Conservation (phyloP, 2,888 invertebrate species). For the Thysanoteuthis rhombus region DNA sequence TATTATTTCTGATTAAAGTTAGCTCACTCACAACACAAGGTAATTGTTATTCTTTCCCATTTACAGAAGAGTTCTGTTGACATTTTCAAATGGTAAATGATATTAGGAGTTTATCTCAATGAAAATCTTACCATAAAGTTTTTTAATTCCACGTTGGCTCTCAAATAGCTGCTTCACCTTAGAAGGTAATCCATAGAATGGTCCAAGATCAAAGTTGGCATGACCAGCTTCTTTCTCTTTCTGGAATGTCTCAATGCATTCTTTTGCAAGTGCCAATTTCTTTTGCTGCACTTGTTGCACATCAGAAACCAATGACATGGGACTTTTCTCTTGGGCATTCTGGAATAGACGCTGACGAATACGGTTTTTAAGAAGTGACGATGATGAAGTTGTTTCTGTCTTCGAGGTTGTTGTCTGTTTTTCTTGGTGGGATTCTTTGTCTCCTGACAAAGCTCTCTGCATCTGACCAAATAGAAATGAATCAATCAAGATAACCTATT, state of each 20-base stretch:
- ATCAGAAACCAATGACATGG: neutral
- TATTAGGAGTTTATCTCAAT: too few species aligned
- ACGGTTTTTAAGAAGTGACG: conserved; percentile 13
- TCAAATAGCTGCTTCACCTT: conserved; percentile 78
- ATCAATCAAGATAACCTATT: too few species aligned
- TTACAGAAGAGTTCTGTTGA: too few species aligned
- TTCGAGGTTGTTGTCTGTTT: neutral
- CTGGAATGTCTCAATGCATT: neutral
- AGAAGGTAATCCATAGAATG: conserved; percentile 83
- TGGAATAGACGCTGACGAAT: neutral
- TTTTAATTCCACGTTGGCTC: conserved; percentile 80
- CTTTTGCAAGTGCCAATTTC: neutral
- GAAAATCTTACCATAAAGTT: conserved; percentile 81
- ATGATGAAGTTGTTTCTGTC: neutral
- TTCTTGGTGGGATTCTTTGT: neutral
- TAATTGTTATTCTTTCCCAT: too few species aligned
- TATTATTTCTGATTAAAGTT: too few species aligned
- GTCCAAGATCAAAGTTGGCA: conserved; percentile 51
- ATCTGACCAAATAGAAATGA: too few species aligned
- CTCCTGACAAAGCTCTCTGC: neutral
- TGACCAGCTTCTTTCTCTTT: conserved; percentile 28
- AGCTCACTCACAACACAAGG: too few species aligned
- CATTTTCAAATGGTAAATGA: too few species aligned
- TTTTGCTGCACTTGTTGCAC: neutral
- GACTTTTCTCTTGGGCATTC: conserved; percentile 14